These are phyloP conservation scores for Triplophysa tibetana DNA, from an alignment of 2,113 vertebrate genomes.

Conservation along the genomic window DNA sequence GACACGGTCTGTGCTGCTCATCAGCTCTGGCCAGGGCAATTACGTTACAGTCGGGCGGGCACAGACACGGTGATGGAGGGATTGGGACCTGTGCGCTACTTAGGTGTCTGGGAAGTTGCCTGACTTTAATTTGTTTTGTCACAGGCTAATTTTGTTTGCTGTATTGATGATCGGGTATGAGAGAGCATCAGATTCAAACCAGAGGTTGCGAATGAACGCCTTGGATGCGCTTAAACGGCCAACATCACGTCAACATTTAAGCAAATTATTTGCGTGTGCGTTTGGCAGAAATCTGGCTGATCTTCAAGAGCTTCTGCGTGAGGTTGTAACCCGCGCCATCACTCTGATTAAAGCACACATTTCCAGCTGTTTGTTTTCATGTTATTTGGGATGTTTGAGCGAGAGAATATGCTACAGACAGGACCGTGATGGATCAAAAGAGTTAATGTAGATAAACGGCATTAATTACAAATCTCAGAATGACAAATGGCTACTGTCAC, in stretches of 20 bases:
- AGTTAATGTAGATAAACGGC: conserved; percentile 59
- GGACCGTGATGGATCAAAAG: conserved; percentile 55
- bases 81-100: not conserved
- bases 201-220: not conserved
- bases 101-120: not conserved
- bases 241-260: not conserved
- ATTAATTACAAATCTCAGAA: conserved; percentile 57
- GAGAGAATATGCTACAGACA: conserved; percentile 40
- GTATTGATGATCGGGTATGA: not conserved
- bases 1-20: conserved; percentile 40
- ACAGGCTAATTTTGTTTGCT: not conserved
- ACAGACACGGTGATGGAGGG: not conserved
- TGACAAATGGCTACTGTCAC: conserved; percentile 59
- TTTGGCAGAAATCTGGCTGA: conserved; percentile 21
- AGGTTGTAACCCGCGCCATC: not conserved
- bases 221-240: not conserved
- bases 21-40: conserved; percentile 10
- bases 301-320: conserved; percentile 4
- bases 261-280: conserved; percentile 11
- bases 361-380: conserved; percentile 12
- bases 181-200: not conserved
- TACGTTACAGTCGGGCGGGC: conserved; percentile 11
- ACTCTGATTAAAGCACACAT: conserved; percentile 4
- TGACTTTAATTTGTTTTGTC: not conserved
- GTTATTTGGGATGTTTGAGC: conserved; percentile 16